phyloP scores from a whole-genome alignment of 2,888 invertebrate species.

The Nomada ruficornis region DNA sequence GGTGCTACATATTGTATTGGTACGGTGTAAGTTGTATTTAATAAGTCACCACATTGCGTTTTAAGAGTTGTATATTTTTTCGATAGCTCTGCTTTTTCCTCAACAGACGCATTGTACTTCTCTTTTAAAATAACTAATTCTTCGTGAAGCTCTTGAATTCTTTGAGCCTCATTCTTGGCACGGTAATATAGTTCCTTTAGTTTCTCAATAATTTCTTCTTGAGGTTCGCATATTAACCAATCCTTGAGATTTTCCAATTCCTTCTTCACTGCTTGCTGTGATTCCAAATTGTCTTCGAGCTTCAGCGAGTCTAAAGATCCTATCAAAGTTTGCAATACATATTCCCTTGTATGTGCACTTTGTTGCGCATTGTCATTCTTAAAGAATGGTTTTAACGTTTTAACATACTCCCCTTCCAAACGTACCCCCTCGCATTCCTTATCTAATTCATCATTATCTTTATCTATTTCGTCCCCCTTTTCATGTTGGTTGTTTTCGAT shows the following conservation, averaged over 20 bases:
- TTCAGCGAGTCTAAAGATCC: constrained; percentile 74
- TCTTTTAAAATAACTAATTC: constrained; percentile 91
- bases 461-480: constrained; percentile 50
- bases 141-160: constrained; percentile 89
- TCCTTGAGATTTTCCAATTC: constrained; percentile 77
- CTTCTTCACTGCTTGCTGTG: constrained; percentile 73
- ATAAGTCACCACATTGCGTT: constrained; percentile 86
- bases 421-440: constrained; percentile 67
- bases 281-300: constrained; percentile 71
- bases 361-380: constrained; percentile 68
- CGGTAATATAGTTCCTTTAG: constrained; percentile 77
- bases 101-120: constrained; percentile 88
- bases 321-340: constrained; percentile 74
- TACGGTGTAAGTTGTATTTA: constrained; percentile 87
- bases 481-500: constrained; percentile 31
- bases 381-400: constrained; percentile 76
- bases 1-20: constrained; percentile 87
- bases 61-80: constrained; percentile 87
- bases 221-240: constrained; percentile 77
- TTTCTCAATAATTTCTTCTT: constrained; percentile 75
- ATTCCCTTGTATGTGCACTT: constrained; percentile 71
- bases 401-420: constrained; percentile 75
- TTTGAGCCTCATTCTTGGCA: constrained; percentile 84
- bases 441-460: constrained; percentile 60
- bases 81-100: constrained; percentile 87